Percentiles rank a stretch among this genome's conserved stretches.
Evolutionary conservation across 2,113 vertebrate genomes (phyloP).

Genomic region (Lucifuga dentata): DNA sequence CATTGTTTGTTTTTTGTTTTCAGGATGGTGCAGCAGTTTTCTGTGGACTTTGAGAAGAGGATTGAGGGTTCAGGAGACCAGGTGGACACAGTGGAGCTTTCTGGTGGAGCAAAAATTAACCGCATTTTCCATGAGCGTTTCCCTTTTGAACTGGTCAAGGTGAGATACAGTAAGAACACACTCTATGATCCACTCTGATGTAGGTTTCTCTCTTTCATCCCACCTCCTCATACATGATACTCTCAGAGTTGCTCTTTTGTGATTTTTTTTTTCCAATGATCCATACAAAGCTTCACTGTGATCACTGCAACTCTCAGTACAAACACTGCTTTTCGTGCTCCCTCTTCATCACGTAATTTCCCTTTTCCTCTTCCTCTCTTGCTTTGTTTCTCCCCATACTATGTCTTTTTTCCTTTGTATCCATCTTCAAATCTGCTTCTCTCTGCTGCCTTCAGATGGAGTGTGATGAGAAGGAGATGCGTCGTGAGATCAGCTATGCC

Average conservation of each 20-base stretch:
- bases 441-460: constrained; percentile 86
- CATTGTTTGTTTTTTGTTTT: neutral
- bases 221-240: neutral
- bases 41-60: constrained; percentile 95
- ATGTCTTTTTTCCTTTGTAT: neutral
- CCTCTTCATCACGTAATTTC: neutral
- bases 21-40: constrained; percentile 98
- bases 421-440: neutral
- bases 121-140: constrained; percentile 96
- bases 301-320: neutral
- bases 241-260: neutral
- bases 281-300: constrained; percentile 13
- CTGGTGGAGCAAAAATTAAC: constrained; percentile 94
- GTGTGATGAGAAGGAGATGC: constrained; percentile 94
- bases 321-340: constrained; percentile 1
- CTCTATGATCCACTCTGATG: too few relatives aligned
- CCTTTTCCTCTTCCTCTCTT: neutral
- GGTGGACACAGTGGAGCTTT: constrained; percentile 95
- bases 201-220: neutral
- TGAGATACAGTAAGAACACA: constrained; percentile 44
- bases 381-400: neutral
- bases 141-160: constrained; percentile 97
- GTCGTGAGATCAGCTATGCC: constrained; percentile 95
- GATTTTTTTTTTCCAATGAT: constrained; percentile 14
- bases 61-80: constrained; percentile 97